These are phyloP conservation scores for Echinops telfairi DNA, from an alignment of 2,113 vertebrate genomes.

Conservation along the genomic window DNA sequence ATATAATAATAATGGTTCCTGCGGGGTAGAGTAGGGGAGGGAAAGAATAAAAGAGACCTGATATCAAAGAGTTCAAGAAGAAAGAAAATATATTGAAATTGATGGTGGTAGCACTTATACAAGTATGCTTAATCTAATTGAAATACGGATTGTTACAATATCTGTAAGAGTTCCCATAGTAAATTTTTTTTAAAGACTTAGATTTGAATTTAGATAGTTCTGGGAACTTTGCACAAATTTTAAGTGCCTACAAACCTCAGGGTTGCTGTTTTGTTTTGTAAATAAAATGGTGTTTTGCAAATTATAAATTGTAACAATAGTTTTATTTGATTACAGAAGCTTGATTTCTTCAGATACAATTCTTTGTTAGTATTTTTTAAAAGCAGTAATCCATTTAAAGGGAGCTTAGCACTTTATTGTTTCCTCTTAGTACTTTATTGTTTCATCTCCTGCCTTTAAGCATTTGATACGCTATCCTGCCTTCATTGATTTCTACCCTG, in stretches of 20 bases:
- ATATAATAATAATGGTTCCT: too few relatives aligned
- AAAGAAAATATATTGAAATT: too few relatives aligned
- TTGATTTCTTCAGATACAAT: neutral
- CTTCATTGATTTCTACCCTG: neutral
- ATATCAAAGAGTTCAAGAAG: too few relatives aligned
- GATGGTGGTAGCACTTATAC: too few relatives aligned
- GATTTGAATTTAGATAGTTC: neutral
- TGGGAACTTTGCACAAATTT: neutral
- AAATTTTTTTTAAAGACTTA: too few relatives aligned
- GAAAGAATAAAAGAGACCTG: too few relatives aligned
- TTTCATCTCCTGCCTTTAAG: neutral
- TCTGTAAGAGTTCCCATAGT: too few relatives aligned
- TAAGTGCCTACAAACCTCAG: neutral
- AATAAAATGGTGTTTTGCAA: neutral
- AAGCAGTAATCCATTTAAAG: neutral
- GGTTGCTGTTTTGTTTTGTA: neutral
- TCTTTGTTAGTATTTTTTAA: neutral
- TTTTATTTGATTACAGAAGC: neutral
- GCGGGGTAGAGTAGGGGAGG: too few relatives aligned
- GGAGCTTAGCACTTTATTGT: accelerated
- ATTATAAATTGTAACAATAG: neutral
- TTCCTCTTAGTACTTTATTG: neutral
- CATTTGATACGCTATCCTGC: too few relatives aligned
- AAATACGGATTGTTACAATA: too few relatives aligned
- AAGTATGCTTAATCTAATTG: too few relatives aligned